Base-by-base conservation (phyloP, 2,113 vertebrate species). In the Corydoras maculifer region DNA sequence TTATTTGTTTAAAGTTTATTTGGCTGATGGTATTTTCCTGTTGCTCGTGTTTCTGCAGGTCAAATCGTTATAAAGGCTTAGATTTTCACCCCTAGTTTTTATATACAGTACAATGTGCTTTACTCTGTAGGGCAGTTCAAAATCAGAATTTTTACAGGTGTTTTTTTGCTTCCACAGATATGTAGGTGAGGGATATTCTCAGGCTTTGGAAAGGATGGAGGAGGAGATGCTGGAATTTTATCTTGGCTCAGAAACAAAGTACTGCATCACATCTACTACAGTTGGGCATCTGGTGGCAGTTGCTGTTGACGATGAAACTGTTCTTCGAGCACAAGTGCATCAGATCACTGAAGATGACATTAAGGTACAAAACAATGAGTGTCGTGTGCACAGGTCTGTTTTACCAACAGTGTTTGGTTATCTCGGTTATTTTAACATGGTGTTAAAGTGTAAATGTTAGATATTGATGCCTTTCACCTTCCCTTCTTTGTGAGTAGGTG, bases 121-220 rank as follows among this genome's bases (percentile, higher is more conserved):
- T 5, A 43, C 35, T 43, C 35, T 5, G 35, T 43, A 43, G 35
- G 4, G 35, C 7, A 43, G 35, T 43, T 43, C 35, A 8, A 4
- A 29, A 8, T 9, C 31, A 9, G 13, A 15, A 35, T 15, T 6
- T 2, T 54, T 35, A 3, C 53, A 49, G 0, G 9, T 7, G 58
- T 31, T 8, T 58, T 8, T 55, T 49, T n/a, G 48, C 11, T 51
- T 13, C 4, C 29, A 31, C 72, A 98, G 96, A 79, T 98, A 93
- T 77, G 90, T 98, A n/a, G 94, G 95, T 2, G 85, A 91, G 79
- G 88, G 86, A 68, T 97, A 95, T 82, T 98, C 96, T 30, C 83
- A 82, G 1, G 90, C 93, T 31, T 93, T 92, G 78, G 94, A 98
- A 15, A 79, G 86, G 74, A 92, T 98, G 92, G 94, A 98, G 78